These are phyloP conservation scores for Styela plicata DNA, from an alignment of 23 tunicate species.

Conservation along the genomic window DNA sequence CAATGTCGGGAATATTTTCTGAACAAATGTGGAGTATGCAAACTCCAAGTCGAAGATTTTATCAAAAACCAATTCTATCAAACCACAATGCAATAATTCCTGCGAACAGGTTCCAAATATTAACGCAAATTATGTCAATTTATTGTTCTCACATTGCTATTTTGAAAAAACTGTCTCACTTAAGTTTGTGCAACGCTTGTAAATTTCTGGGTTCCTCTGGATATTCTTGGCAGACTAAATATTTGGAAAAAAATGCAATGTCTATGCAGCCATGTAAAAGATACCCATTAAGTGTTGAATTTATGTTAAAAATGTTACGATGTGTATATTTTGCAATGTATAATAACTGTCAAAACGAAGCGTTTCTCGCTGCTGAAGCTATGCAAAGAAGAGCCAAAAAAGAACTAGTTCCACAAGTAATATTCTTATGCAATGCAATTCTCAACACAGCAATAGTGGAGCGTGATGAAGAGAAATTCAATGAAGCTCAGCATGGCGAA, in stretches of 20 bases:
- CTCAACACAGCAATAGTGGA: constrained; percentile 39
- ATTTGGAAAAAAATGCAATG: constrained; percentile 28
- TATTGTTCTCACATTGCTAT: constrained; percentile 40
- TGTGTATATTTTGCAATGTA: constrained; percentile 68
- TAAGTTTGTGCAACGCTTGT: constrained; percentile 47
- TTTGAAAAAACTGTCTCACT: constrained; percentile 27
- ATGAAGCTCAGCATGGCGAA: constrained; percentile 11
- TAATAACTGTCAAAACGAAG: constrained; percentile 43
- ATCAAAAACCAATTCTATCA: constrained; percentile 20
- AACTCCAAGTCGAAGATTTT: constrained; percentile 18
- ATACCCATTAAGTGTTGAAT: constrained; percentile 27
- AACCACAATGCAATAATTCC: constrained; percentile 30
- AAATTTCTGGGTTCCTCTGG: constrained; percentile 33
- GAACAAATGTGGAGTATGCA: constrained; percentile 51
- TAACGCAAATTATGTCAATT: constrained; percentile 34
- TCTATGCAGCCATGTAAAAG: constrained; percentile 16
- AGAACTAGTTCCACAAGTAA: constrained; percentile 62
- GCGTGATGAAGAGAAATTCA: constrained; percentile 25
- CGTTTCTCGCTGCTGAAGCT: constrained; percentile 57
- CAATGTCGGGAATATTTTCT: constrained; percentile 66
- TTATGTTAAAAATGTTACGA: constrained; percentile 37
- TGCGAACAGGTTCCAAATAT: constrained; percentile 53
- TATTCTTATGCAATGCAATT: constrained; percentile 69
- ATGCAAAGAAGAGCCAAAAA: constrained; percentile 50
- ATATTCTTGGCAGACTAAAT: constrained; percentile 58